phyloP scores from a whole-genome alignment of 2,888 invertebrate genomes.

The Callinectes sapidus region DNA sequence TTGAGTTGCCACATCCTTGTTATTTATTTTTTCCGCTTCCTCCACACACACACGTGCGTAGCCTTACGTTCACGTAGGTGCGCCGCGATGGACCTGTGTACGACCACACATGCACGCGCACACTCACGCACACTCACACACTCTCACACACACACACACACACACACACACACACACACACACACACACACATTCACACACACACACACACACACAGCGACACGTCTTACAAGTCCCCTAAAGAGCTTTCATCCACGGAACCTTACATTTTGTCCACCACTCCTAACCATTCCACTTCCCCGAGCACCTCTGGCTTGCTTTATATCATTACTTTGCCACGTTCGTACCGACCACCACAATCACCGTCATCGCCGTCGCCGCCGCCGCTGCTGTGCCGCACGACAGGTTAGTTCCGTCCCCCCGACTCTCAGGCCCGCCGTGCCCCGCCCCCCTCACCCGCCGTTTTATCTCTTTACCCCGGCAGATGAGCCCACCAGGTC shows the following conservation, averaged over 20 bases:
- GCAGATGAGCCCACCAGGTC: conserved; percentile 97
- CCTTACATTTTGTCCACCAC: not conserved
- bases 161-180: conserved; percentile 10
- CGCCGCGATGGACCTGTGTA: not conserved
- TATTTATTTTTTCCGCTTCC: not conserved
- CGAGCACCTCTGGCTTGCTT: not conserved
- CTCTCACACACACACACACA: no score
- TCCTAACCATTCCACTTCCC: not conserved
- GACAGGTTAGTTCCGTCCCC: conserved; percentile 36
- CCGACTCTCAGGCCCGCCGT: not conserved
- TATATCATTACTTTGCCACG: conserved; percentile 4
- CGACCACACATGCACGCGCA: not conserved
- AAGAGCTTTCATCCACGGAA: not conserved
- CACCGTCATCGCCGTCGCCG: not conserved
- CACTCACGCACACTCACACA: no score
- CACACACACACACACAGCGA: not conserved
- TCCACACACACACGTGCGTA: conserved; percentile 22
- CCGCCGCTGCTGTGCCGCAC: not conserved
- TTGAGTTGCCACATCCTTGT: not conserved
- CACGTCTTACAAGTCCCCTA: not conserved
- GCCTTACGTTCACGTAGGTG: conserved; percentile 14
- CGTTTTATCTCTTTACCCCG: conserved; percentile 16
- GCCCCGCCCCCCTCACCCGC: not conserved
- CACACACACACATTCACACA: not conserved
- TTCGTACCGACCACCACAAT: not conserved